Conservation (phyloP, 2,113 vertebrate species). For the Campylomormyrus tamandua region DNA sequence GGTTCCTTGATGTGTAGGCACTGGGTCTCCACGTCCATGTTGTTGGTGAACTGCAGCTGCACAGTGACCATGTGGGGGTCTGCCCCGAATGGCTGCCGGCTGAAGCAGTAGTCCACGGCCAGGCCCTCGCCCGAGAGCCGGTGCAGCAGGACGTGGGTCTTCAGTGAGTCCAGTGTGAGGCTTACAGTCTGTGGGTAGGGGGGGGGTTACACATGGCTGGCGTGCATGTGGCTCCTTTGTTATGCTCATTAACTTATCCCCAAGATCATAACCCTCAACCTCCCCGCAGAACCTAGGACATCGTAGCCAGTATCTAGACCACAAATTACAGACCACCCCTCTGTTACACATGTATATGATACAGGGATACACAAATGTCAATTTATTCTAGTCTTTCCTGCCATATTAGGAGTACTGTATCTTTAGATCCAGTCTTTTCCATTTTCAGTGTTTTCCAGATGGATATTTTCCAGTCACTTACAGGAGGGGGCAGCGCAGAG, state of each 20-base stretch:
- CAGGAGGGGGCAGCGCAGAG: conserved; percentile 66
- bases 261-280: not conserved
- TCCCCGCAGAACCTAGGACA: not conserved
- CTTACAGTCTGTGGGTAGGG: conserved; percentile 62
- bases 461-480: conserved; percentile 51
- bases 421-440: not conserved
- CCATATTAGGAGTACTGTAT: not conserved
- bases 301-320: not conserved
- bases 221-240: not conserved
- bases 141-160: conserved; percentile 83
- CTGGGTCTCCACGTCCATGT: conserved; percentile 70
- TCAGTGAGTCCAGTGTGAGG: conserved; percentile 50
- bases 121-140: conserved; percentile 88
- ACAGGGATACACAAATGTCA: not conserved
- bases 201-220: not conserved
- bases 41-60: conserved; percentile 91
- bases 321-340: not conserved
- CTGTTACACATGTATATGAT: not conserved
- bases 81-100: conserved; percentile 75
- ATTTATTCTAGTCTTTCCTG: not conserved
- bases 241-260: not conserved
- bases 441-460: not conserved
- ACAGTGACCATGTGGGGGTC: conserved; percentile 87
- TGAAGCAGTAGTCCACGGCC: conserved; percentile 85
- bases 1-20: conserved; percentile 73